Conservation (phyloP, 2,888 invertebrate genomes). For the Cremastobaeus sp. region DNA sequence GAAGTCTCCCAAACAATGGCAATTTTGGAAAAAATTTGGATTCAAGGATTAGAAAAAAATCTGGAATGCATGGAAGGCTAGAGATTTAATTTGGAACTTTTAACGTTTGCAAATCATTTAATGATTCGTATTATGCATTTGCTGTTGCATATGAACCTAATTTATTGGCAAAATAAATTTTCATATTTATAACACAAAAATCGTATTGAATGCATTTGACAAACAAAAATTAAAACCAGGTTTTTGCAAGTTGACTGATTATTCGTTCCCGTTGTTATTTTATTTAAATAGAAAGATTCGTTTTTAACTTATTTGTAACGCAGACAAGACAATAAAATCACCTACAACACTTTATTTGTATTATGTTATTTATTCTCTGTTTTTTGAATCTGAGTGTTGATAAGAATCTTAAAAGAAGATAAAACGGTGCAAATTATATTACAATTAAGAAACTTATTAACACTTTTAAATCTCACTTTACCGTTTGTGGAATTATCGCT, state of each 20-base stretch:
- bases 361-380: constrained; percentile 7
- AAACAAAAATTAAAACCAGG: neutral
- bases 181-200: neutral
- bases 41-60: constrained; percentile 16
- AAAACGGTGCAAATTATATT: too few species aligned
- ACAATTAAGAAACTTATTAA: too few species aligned
- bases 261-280: neutral
- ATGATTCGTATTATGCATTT: neutral
- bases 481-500: too few species aligned
- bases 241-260: too few species aligned
- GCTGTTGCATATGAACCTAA: constrained; percentile 1
- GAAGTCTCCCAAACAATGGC: constrained; percentile 24
- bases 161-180: too few species aligned
- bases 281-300: neutral
- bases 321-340: constrained; percentile 9
- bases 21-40: constrained; percentile 45
- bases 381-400: too few species aligned
- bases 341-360: constrained; percentile 1
- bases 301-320: constrained; percentile 6
- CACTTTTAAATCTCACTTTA: too few species aligned
- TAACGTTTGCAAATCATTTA: neutral
- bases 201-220: neutral
- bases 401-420: too few species aligned
- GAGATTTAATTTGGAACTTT: neutral
- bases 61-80: constrained; percentile 15